Evolutionary conservation across 2,797 vertebrate genomes (phyloP).

Genomic region (Margarornis squamiger): DNA sequence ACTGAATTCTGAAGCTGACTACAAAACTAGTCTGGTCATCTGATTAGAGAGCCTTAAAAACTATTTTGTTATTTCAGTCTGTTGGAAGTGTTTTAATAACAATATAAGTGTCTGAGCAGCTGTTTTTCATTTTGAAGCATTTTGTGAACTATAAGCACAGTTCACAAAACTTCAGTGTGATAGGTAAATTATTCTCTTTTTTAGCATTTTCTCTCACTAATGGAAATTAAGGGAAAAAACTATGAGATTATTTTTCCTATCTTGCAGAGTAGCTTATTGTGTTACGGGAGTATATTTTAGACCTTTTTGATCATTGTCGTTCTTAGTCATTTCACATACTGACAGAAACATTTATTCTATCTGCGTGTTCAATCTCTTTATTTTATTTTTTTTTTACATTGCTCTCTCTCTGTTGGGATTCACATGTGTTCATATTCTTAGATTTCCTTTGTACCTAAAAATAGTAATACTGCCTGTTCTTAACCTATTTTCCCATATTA

Average conservation of each 20-base stretch:
- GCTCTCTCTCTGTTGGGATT: slow-evolving; percentile 7
- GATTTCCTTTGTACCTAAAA: slow-evolving; percentile 33
- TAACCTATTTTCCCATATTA: slow-evolving; percentile 52
- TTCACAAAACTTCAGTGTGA: background rate
- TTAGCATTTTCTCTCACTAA: background rate
- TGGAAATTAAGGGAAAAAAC: background rate
- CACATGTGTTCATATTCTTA: slow-evolving; percentile 23
- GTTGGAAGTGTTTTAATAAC: background rate
- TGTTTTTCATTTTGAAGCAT: background rate
- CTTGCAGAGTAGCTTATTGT: background rate
- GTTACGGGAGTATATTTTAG: background rate
- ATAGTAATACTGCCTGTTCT: slow-evolving; percentile 20
- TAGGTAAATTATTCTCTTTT: background rate
- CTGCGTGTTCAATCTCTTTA: background rate
- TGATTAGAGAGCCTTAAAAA: background rate
- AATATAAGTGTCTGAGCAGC: background rate
- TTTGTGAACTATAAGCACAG: background rate
- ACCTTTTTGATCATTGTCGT: background rate
- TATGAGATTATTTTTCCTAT: background rate
- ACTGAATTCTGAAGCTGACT: background rate
- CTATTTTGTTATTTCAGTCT: background rate
- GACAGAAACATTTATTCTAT: background rate
- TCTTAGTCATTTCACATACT: background rate
- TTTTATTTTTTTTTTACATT: slow-evolving; percentile 4
- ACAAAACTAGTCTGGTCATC: background rate